Conservation (phyloP, 2,888 invertebrate species). For the Phalangium opilio region DNA sequence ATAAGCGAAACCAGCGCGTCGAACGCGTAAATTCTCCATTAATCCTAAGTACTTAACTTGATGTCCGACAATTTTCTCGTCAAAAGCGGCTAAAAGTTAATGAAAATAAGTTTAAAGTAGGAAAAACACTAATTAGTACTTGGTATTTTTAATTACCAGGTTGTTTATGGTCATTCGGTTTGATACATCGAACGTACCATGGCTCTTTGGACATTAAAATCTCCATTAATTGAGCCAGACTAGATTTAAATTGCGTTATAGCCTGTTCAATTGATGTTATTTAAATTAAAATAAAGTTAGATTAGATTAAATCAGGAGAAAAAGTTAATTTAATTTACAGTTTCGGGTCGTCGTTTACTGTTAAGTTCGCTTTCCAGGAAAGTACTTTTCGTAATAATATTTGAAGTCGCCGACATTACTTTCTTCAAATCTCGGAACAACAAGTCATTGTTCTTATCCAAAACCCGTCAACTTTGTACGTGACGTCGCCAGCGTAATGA, state of each 20-base stretch:
- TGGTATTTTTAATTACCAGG: conserved; percentile 36
- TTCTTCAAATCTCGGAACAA: conserved; percentile 73
- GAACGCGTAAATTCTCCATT: conserved; percentile 81
- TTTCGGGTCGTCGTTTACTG: conserved; percentile 59
- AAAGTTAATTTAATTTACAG: conserved; percentile 30
- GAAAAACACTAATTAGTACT: too few relatives aligned
- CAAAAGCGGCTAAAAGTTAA: conserved; percentile 47
- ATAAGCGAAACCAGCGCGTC: conserved; percentile 85
- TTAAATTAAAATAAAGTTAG: conserved; percentile 2
- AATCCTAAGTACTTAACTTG: conserved; percentile 85
- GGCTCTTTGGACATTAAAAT: conserved; percentile 86
- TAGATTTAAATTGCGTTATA: conserved; percentile 74
- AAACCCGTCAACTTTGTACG: conserved; percentile 70
- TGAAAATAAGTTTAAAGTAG: too few relatives aligned
- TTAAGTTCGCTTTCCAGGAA: conserved; percentile 25
- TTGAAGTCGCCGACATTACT: conserved; percentile 45
- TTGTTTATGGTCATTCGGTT: conserved; percentile 71
- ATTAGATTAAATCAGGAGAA: background rate
- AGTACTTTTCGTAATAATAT: conserved; percentile 41
- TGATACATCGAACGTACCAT: conserved; percentile 83
- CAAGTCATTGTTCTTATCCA: conserved; percentile 87
- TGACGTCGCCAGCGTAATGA: conserved; percentile 87
- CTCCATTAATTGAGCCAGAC: conserved; percentile 68
- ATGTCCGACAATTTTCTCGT: conserved; percentile 62
- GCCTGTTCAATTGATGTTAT: conserved; percentile 39